A percentile compares a stretch with the other conserved stretches of the same genome.
Conservation (phyloP, 1,140 invertebrate genomes). For the Mamestra configurata region DNA sequence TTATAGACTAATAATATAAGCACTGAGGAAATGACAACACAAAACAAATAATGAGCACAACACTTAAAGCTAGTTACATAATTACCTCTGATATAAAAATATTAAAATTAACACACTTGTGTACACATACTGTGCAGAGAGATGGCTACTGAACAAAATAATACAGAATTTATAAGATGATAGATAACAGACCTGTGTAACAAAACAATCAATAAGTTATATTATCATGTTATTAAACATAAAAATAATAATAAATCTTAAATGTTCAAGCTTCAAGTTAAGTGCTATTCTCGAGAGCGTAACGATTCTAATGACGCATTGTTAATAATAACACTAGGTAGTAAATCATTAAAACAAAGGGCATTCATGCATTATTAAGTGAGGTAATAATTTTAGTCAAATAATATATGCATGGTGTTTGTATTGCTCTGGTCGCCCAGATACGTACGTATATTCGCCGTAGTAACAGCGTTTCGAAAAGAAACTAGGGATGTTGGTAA, state of each 20-base stretch:
- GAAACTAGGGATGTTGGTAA: neutral
- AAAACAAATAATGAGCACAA: too few species aligned
- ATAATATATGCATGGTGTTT: neutral
- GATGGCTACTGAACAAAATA: too few species aligned
- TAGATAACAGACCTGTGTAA: too few species aligned
- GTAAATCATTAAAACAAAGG: neutral
- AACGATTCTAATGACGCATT: neutral
- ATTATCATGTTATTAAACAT: too few species aligned
- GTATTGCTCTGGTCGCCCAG: neutral
- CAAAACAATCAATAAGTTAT: too few species aligned
- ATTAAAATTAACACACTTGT: too few species aligned
- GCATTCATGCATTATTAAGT: conserved; percentile 10
- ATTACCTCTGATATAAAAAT: too few species aligned
- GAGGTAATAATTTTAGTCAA: neutral
- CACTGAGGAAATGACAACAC: too few species aligned
- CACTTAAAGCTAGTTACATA: too few species aligned
- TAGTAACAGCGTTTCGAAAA: neutral
- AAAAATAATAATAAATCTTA: neutral
- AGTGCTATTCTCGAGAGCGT: neutral
- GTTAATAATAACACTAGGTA: neutral
- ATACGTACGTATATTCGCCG: conserved; percentile 32
- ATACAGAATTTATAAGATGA: too few species aligned
- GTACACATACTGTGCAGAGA: too few species aligned
- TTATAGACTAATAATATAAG: too few species aligned
- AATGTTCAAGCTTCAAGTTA: neutral